Conservation (phyloP, 2,113 vertebrate species). For the Sceloporus tristichus region DNA sequence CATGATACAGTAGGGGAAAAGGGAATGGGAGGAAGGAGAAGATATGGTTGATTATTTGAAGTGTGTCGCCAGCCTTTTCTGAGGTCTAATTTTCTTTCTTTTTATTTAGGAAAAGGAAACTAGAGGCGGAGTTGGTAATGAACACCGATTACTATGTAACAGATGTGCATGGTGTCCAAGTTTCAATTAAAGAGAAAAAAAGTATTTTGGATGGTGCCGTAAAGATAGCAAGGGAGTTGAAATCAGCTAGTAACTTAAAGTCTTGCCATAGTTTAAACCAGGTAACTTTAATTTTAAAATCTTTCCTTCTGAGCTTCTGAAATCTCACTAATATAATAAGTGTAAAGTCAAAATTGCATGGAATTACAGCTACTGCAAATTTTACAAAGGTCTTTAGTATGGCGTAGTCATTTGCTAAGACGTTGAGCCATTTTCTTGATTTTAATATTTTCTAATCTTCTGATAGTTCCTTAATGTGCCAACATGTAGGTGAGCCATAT, state of each 20-base stretch:
- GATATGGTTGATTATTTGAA: not conserved
- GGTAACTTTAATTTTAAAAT: conserved; percentile 63
- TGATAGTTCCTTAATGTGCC: not conserved
- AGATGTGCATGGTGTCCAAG: conserved; percentile 65
- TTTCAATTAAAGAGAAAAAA: conserved; percentile 76
- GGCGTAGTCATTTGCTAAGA: not conserved
- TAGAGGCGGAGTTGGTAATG: conserved; percentile 75
- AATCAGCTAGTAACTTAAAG: conserved; percentile 72
- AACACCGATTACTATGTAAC: conserved; percentile 69
- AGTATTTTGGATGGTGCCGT: conserved; percentile 77
- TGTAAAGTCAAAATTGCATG: not conserved
- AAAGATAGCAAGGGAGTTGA: conserved; percentile 82
- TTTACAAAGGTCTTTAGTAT: not conserved
- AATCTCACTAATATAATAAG: not conserved
- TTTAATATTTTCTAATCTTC: not conserved
- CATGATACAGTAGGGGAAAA: not conserved
- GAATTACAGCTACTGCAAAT: not conserved
- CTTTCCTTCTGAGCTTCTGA: not conserved
- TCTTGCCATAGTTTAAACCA: conserved; percentile 74
- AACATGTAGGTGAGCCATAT: not conserved
- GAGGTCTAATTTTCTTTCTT: conserved; percentile 27
- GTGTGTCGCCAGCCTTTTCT: conserved; percentile 17
- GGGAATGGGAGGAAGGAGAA: not conserved
- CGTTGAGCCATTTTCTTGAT: not conserved
- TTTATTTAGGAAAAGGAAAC: conserved; percentile 78